These are phyloP conservation scores for Cinclus mexicanus DNA, from an alignment of 2,113 vertebrate species.

Conservation along the genomic window DNA sequence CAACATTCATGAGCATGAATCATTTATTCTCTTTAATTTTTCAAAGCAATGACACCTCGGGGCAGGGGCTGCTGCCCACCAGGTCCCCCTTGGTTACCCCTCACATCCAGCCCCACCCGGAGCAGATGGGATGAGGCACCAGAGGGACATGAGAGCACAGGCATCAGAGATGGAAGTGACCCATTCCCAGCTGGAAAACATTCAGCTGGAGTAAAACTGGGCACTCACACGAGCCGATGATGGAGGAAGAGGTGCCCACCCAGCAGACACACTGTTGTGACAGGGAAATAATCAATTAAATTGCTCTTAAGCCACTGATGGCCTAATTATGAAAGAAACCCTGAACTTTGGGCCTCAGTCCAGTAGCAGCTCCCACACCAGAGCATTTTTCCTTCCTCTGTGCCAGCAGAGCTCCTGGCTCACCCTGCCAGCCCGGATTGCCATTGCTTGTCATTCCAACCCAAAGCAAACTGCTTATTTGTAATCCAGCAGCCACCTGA, in stretches of 20 bases:
- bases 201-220: not conserved
- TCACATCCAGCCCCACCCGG: not conserved
- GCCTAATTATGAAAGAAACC: conserved; percentile 81
- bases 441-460: conserved; percentile 86
- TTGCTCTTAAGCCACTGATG: conserved; percentile 78
- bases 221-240: rapidly evolving
- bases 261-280: conserved; percentile 71
- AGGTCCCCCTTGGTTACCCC: not conserved
- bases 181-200: not conserved
- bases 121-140: rapidly evolving
- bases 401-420: not conserved
- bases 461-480: conserved; percentile 81
- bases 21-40: conserved; percentile 14
- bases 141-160: rapidly evolving
- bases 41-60: not conserved
- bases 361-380: not conserved
- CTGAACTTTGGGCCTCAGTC: conserved; percentile 67
- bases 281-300: conserved; percentile 80
- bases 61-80: not conserved
- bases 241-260: not conserved
- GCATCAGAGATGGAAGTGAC: not conserved
- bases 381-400: not conserved
- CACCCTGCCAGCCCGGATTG: conserved; percentile 73
- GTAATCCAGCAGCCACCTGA: conserved; percentile 86
- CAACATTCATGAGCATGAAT: conserved; percentile 32